These are phyloP conservation scores for Dascillus cervinus DNA, from an alignment of 2,888 invertebrate species.

Conservation along the genomic window DNA sequence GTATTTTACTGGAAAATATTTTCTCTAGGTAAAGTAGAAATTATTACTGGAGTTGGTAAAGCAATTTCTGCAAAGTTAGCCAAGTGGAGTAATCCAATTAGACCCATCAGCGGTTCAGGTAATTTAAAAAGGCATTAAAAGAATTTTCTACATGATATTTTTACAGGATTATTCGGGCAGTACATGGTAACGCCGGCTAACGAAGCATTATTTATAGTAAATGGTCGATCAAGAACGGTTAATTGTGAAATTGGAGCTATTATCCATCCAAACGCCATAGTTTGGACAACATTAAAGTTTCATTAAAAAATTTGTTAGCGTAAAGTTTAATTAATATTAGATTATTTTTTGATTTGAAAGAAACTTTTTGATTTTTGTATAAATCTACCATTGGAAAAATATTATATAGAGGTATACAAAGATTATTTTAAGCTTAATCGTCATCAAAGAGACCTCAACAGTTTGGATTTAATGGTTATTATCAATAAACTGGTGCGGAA, in stretches of 20 bases:
- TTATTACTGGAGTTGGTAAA: slow-evolving; percentile 64
- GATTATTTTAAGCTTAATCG: no score
- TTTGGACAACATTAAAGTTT: slow-evolving; percentile 57
- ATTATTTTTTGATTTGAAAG: no score
- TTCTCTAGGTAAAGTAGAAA: slow-evolving; percentile 62
- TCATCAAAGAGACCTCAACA: no score
- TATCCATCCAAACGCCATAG: slow-evolving; percentile 55
- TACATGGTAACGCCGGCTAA: slow-evolving; percentile 66
- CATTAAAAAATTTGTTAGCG: no score
- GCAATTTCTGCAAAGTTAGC: slow-evolving; percentile 49
- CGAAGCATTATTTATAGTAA: slow-evolving; percentile 62
- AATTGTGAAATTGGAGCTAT: slow-evolving; percentile 69
- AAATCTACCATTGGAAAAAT: no score
- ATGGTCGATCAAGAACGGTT: slow-evolving; percentile 61
- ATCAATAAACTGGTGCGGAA: no score
- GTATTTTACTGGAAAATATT: no score
- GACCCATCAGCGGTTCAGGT: slow-evolving; percentile 58
- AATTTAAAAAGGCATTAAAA: no score
- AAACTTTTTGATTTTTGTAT: no score
- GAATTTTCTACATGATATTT: slow-evolving; percentile 8
- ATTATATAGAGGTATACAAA: no score
- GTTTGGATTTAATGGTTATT: no score
- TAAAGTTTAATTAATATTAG: no score
- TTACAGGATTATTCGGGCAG: slow-evolving; percentile 57
- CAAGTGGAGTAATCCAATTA: slow-evolving; percentile 58